Percentiles rank a stretch among this genome's conserved stretches.
Evolutionary conservation across 2,113 vertebrate species (phyloP).

Genomic region (Halcyon malimbica): DNA sequence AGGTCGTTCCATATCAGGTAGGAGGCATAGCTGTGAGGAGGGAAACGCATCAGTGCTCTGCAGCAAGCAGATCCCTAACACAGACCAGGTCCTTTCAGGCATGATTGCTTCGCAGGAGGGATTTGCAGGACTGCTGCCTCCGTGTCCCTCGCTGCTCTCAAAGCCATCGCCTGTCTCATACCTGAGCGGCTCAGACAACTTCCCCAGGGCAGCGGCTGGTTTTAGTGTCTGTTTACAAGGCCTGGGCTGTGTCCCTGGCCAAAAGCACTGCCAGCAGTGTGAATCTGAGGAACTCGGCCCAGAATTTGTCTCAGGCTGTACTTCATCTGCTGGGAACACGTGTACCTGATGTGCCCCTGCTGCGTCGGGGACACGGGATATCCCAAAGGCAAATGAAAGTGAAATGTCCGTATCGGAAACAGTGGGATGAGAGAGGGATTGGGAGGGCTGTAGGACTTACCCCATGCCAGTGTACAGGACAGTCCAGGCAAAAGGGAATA

Average conservation of each 20-base stretch:
- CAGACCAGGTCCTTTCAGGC: fast-evolving
- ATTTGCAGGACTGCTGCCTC: background rate
- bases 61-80: fast-evolving
- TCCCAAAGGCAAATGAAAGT: background rate
- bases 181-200: fast-evolving
- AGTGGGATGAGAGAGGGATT: background rate
- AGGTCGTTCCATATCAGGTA: conserved; percentile 91
- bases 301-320: background rate
- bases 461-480: conserved; percentile 86
- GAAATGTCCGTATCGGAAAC: background rate
- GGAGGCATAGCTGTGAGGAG: conserved; percentile 83
- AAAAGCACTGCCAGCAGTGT: background rate
- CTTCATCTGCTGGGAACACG: background rate
- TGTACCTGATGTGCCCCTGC: fast-evolving
- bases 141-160: fast-evolving
- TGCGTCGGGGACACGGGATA: fast-evolving
- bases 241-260: background rate
- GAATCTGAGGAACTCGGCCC: background rate
- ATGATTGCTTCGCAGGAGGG: fast-evolving
- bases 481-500: conserved; percentile 84
- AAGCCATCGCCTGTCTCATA: background rate
- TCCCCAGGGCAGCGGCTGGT: background rate
- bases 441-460: conserved; percentile 58
- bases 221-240: background rate
- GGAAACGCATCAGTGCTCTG: background rate